Percentiles rank a stretch among this genome's conserved stretches.
Conservation (phyloP, 2,888 invertebrate species). For the Metallyticus violacea region DNA sequence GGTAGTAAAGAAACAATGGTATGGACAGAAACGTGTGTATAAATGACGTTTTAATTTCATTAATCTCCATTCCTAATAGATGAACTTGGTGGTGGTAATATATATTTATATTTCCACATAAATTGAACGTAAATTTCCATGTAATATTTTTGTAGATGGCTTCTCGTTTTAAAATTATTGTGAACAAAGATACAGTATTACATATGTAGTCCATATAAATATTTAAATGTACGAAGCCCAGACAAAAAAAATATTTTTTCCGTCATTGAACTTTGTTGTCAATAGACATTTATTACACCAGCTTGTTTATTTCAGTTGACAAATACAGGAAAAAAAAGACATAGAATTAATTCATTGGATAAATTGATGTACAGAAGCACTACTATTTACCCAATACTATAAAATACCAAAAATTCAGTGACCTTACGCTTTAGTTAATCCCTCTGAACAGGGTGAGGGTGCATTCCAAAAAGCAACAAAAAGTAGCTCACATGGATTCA, state of each 20-base stretch:
- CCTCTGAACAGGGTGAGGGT: neutral
- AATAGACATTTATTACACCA: neutral
- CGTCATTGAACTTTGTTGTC: neutral
- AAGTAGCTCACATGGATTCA: neutral
- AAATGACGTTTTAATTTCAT: too few species aligned
- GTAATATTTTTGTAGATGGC: too few species aligned
- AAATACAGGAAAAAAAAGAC: neutral
- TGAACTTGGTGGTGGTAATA: too few species aligned
- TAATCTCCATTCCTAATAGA: too few species aligned
- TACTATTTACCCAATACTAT: neutral
- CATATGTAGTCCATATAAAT: too few species aligned
- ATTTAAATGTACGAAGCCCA: neutral
- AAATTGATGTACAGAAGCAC: neutral
- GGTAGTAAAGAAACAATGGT: too few species aligned
- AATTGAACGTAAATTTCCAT: too few species aligned
- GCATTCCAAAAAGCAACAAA: neutral
- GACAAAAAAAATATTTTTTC: neutral
- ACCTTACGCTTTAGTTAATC: neutral
- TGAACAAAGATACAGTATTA: too few species aligned
- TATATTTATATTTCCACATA: too few species aligned
- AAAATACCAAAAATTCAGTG: neutral
- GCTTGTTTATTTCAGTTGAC: neutral
- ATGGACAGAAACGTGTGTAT: too few species aligned
- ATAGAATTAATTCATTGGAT: neutral
- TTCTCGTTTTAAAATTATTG: too few species aligned